These are phyloP conservation scores for Ostrea denselamellosa DNA, from an alignment of 1,140 invertebrate species.

Conservation along the genomic window DNA sequence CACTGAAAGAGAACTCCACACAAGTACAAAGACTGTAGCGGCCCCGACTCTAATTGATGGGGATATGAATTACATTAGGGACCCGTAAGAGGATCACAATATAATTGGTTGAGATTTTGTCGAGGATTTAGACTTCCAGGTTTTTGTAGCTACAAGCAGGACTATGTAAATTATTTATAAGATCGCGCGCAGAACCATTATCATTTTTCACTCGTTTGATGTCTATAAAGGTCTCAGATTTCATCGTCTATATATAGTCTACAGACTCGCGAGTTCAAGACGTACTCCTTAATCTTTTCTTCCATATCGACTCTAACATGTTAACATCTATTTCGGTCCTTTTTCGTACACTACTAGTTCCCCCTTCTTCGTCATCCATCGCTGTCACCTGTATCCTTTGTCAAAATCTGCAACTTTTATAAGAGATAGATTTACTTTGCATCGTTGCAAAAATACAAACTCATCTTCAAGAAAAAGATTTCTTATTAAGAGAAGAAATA, in stretches of 20 bases:
- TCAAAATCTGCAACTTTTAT: too few relatives aligned
- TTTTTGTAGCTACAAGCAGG: slow-evolving; percentile 29
- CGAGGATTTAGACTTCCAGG: slow-evolving; percentile 15
- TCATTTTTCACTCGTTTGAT: not conserved
- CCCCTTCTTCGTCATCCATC: too few relatives aligned
- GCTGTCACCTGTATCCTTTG: too few relatives aligned
- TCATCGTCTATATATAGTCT: too few relatives aligned
- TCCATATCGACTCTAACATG: too few relatives aligned
- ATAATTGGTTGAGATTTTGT: slow-evolving; percentile 21
- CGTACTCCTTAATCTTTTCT: too few relatives aligned
- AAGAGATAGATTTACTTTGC: too few relatives aligned
- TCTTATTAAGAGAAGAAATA: not conserved
- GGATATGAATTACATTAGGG: slow-evolving; percentile 37
- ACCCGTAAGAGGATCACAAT: slow-evolving; percentile 37
- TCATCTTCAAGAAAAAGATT: not conserved
- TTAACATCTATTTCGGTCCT: too few relatives aligned
- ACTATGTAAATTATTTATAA: slow-evolving; percentile 25
- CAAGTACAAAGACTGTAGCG: slow-evolving; percentile 28
- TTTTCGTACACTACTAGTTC: too few relatives aligned
- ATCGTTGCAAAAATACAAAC: not conserved
- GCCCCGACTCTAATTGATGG: slow-evolving; percentile 14
- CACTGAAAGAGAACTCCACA: slow-evolving; percentile 7
- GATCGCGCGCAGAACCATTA: not conserved
- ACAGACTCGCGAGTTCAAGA: too few relatives aligned
- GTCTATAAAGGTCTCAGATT: not conserved